phyloP scores from a whole-genome alignment of 2,888 invertebrate genomes.

The Heteropelma amictum region DNA sequence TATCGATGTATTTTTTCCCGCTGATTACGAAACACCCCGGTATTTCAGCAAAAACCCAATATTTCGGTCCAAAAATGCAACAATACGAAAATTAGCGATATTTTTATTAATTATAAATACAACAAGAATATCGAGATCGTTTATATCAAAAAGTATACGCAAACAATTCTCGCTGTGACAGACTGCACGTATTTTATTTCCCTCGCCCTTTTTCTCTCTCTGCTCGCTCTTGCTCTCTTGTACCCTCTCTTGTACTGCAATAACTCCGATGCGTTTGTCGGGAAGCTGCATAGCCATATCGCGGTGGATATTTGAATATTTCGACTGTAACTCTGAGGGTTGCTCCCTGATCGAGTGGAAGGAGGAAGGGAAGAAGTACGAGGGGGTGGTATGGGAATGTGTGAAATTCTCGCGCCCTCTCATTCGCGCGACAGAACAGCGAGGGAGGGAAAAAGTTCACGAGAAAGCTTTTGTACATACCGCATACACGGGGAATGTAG shows the following conservation, averaged over 20 bases:
- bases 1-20: no score
- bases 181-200: not conserved
- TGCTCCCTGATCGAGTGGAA: slow-evolving; percentile 4
- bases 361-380: not conserved
- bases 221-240: not conserved
- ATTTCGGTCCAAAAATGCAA: no score
- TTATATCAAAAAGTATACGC: no score
- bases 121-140: no score
- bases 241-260: slow-evolving; percentile 28
- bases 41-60: no score
- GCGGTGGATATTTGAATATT: slow-evolving; percentile 55
- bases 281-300: slow-evolving; percentile 23
- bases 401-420: slow-evolving; percentile 8
- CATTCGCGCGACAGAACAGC: slow-evolving; percentile 22
- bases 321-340: slow-evolving; percentile 52
- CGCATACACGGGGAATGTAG: slow-evolving; percentile 39
- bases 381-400: not conserved
- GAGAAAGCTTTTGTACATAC: slow-evolving; percentile 38
- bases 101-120: no score
- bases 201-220: not conserved
- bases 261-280: slow-evolving; percentile 52
- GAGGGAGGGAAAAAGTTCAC: slow-evolving; percentile 31
- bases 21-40: no score
- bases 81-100: no score
- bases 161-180: not conserved